Evolutionary conservation across 2,113 vertebrate genomes (phyloP).

Genomic region (Coryphaenoides rupestris): DNA sequence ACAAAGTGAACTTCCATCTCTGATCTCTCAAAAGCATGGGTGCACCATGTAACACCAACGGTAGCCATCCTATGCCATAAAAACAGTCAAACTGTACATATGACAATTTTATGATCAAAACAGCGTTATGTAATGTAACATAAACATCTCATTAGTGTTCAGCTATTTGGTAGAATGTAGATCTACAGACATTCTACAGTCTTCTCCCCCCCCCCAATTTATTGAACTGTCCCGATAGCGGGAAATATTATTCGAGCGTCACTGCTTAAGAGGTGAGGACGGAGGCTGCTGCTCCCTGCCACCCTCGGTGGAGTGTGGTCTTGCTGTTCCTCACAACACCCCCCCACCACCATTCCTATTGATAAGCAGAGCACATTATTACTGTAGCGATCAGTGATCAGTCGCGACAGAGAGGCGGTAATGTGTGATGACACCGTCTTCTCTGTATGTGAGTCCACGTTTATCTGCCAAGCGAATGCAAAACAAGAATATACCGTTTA

Average conservation of each 20-base stretch:
- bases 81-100: not conserved
- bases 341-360: constrained; percentile 95
- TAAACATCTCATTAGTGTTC: constrained; percentile 8
- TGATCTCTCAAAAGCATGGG: constrained; percentile 1
- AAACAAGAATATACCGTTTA: not conserved
- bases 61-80: constrained; percentile 8
- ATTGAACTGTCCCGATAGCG: constrained; percentile 14
- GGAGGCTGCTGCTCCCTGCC: not conserved
- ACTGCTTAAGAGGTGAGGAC: too few relatives aligned
- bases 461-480: constrained; percentile 71
- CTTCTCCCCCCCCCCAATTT: constrained; percentile 11
- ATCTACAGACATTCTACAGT: too few relatives aligned
- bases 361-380: constrained; percentile 94
- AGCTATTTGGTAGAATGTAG: constrained; percentile 2
- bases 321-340: constrained; percentile 72
- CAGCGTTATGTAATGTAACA: constrained; percentile 5
- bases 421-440: constrained; percentile 90
- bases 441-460: constrained; percentile 89
- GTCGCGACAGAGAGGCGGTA: constrained; percentile 94
- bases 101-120: not conserved
- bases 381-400: constrained; percentile 92
- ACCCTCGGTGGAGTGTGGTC: not conserved
- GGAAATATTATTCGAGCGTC: too few relatives aligned
- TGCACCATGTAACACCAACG: not conserved
- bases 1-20: not conserved